Base-by-base conservation (phyloP, 2,113 vertebrate species). In the Colistium nudipinnis region DNA sequence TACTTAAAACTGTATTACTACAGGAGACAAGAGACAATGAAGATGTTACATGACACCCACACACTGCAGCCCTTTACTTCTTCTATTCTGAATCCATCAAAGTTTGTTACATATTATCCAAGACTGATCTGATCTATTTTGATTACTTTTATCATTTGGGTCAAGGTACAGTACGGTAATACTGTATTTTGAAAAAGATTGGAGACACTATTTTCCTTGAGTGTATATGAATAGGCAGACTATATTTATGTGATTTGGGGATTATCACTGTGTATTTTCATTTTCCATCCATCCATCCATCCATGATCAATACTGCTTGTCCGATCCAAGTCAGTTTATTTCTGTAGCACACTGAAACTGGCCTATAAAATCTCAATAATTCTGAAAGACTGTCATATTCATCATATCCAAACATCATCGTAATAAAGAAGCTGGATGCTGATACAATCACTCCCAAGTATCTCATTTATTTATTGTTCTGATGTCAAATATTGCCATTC, bases 401-500 rank as follows among this genome's bases (percentile, higher is more conserved):
- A 7, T 19, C 8, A 24, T 16, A 17, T 19, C 10, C 1, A 16
- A 22, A 5, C 22, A 16, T 19, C 11, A 7, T 35, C 4, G 16
- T 63, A 28, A 22, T 36, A n/a, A 24, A 27, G 8, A 0, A 28
- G n/a, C 38, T 13, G 73, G 14, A 35, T 24, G 57, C 49, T 72
- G 30, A 12, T 20, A 0, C 10, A 14, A 8, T 30, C 25, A 48
- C 25, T 31, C 52, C 9, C 12, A 48, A 53, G 1, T 39, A 19
- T 19, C 39, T 14, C 0, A 39, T 56, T 16, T 49, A 24, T 65
- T 67, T 51, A 11, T 72, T 62, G 61, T 49, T 17, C n/a, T 60
- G 30, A 43, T 62, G 28, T 59, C 7, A 17, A 31, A 56, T 22
- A 22, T 61, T 20, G 7, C 2, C 2, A 11, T 33, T 27, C 9